Evolutionary conservation across 1,140 invertebrate species (phyloP).

Genomic region (Panagrolaimus sp.): DNA sequence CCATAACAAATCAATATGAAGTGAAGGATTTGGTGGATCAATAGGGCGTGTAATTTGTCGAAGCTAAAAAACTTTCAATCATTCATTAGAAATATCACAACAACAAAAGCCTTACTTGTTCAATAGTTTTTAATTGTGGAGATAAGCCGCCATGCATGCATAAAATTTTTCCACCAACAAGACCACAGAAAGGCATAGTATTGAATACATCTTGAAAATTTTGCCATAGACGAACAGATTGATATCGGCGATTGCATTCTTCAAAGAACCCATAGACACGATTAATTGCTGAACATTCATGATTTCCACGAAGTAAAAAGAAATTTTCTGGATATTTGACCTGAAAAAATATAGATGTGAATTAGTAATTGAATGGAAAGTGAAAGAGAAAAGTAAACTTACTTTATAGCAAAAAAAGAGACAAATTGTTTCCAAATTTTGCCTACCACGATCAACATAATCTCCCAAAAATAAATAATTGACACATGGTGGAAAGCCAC

Average conservation of each 20-base stretch:
- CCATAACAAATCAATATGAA: slow-evolving; percentile 66
- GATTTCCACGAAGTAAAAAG: slow-evolving; percentile 67
- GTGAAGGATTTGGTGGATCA: slow-evolving; percentile 64
- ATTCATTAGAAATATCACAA: slow-evolving; percentile 62
- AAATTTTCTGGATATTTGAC: slow-evolving; percentile 66
- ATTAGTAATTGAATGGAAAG: background rate
- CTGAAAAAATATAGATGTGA: slow-evolving; percentile 64
- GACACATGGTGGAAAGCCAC: slow-evolving; percentile 95
- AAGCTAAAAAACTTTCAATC: slow-evolving; percentile 63
- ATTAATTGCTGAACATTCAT: slow-evolving; percentile 68
- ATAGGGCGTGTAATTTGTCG: slow-evolving; percentile 63
- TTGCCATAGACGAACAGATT: slow-evolving; percentile 39
- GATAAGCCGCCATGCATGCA: slow-evolving; percentile 88
- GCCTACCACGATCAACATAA: slow-evolving; percentile 81
- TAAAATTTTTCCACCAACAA: slow-evolving; percentile 78
- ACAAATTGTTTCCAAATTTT: slow-evolving; percentile 66
- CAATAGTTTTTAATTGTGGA: slow-evolving; percentile 80
- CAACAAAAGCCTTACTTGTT: slow-evolving; percentile 65
- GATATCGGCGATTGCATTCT: slow-evolving; percentile 60
- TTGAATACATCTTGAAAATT: slow-evolving; percentile 50
- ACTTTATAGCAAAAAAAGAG: slow-evolving; percentile 80
- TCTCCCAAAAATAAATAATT: slow-evolving; percentile 97
- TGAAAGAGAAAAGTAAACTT: background rate
- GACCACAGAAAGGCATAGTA: slow-evolving; percentile 65
- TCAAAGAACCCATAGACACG: slow-evolving; percentile 65